A percentile compares a stretch with the other conserved stretches of the same genome.
Evolutionary conservation across 2,797 vertebrate genomes (phyloP).

Genomic region (Malurus splendens): DNA sequence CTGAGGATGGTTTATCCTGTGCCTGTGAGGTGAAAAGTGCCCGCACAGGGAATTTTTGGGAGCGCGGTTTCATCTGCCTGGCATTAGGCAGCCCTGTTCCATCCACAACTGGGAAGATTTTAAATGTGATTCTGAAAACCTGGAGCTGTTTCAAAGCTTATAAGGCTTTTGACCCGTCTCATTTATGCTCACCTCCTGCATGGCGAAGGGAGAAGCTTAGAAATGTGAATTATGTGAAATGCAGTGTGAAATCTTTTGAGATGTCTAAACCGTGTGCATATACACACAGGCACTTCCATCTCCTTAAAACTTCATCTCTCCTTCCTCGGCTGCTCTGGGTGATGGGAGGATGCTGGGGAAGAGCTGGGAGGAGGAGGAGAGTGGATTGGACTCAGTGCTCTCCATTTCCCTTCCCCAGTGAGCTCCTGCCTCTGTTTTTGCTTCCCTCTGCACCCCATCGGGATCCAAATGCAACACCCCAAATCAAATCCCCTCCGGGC

Average conservation of each 20-base stretch:
- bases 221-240: slow-evolving; percentile 2
- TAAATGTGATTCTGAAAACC: not conserved
- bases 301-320: not conserved
- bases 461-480: not conserved
- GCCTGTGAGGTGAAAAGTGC: not conserved
- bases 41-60: rapidly evolving
- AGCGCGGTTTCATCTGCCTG: not conserved
- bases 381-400: rapidly evolving
- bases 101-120: not conserved
- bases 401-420: not conserved
- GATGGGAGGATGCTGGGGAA: not conserved
- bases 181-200: not conserved
- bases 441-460: rapidly evolving
- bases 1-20: not conserved
- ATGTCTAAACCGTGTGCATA: not conserved
- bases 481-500: not conserved
- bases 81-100: not conserved
- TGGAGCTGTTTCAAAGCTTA: not conserved
- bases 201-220: not conserved
- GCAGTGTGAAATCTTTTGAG: slow-evolving; percentile 13
- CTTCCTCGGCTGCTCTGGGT: rapidly evolving
- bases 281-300: not conserved
- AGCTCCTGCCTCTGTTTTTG: not conserved
- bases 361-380: not conserved
- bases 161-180: slow-evolving; percentile 17